Evolutionary conservation across 1,140 invertebrate species (phyloP).

Genomic region (Neuroterus valhalla): DNA sequence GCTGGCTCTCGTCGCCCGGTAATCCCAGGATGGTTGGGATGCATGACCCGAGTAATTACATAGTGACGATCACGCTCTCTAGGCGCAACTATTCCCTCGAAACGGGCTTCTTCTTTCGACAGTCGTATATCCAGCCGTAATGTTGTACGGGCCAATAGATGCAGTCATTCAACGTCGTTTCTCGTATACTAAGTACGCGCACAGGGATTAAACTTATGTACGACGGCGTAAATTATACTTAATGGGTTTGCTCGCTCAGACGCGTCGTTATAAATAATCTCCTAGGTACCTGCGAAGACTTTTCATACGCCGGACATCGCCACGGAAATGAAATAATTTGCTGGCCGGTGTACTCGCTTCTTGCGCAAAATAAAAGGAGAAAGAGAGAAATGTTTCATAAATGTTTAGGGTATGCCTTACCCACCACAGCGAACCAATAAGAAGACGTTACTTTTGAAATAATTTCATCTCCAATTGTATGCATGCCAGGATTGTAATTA

Average conservation of each 20-base stretch:
- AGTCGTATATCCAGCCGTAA: constrained; percentile 1
- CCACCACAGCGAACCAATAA: constrained; percentile 5
- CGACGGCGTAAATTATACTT: constrained; percentile 24
- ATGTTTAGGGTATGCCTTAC: constrained; percentile 9
- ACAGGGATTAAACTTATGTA: constrained; percentile 23
- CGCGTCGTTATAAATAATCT: constrained; percentile 30
- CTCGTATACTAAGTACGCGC: constrained; percentile 12
- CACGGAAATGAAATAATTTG: constrained; percentile 28
- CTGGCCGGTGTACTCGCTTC: not conserved
- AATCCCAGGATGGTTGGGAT: constrained; percentile 57
- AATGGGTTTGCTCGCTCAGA: constrained; percentile 17
- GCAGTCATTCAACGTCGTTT: constrained; percentile 16
- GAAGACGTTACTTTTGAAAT: too few relatives aligned
- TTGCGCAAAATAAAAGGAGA: not conserved
- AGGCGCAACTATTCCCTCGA: not conserved
- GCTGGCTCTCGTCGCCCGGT: constrained; percentile 53
- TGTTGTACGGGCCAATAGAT: constrained; percentile 10
- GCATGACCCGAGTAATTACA: constrained; percentile 67
- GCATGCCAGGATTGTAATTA: too few relatives aligned
- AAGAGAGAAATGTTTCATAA: not conserved
- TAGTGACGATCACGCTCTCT: constrained; percentile 55
- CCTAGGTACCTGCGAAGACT: constrained; percentile 24
- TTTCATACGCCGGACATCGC: constrained; percentile 12
- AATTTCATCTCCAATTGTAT: too few relatives aligned
- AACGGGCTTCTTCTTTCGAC: not conserved